These are phyloP conservation scores for Urophycis tenuis DNA, from an alignment of 2,797 vertebrate species.

Conservation along the genomic window DNA sequence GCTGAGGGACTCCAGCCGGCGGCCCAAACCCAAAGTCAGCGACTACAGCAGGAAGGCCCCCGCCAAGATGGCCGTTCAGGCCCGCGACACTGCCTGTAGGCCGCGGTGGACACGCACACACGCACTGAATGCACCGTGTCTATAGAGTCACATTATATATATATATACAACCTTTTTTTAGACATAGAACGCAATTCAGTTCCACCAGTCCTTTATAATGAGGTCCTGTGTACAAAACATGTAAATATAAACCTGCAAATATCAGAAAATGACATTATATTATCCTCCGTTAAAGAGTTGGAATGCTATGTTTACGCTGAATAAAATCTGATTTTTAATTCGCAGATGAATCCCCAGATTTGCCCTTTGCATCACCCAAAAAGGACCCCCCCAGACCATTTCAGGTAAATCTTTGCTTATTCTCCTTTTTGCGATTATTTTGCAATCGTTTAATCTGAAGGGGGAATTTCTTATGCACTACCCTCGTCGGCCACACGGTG, in stretches of 20 bases:
- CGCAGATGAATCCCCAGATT: conserved; percentile 49
- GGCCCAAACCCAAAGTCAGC: conserved; percentile 72
- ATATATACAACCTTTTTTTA: background rate
- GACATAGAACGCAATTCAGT: background rate
- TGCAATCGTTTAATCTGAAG: background rate
- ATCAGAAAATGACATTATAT: background rate
- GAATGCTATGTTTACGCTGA: background rate
- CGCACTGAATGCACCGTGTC: background rate
- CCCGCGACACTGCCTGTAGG: conserved; percentile 50
- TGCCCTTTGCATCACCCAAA: conserved; percentile 37
- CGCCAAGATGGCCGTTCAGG: conserved; percentile 10
- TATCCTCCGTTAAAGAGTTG: background rate
- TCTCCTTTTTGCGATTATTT: background rate
- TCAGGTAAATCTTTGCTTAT: conserved; percentile 42
- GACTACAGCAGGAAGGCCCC: conserved; percentile 74
- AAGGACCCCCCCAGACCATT: conserved; percentile 41
- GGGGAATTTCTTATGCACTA: conserved; percentile 31
- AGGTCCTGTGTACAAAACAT: background rate
- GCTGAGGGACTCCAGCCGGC: conserved; percentile 75
- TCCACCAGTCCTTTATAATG: background rate
- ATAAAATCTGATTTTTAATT: conserved; percentile 12
- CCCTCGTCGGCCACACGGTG: conserved; percentile 45
- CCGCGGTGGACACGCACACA: too few species aligned
- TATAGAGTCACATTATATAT: background rate
- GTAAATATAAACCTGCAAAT: background rate